phyloP scores from a whole-genome alignment of 1,140 invertebrate genomes.

The Carposina sasakii region DNA sequence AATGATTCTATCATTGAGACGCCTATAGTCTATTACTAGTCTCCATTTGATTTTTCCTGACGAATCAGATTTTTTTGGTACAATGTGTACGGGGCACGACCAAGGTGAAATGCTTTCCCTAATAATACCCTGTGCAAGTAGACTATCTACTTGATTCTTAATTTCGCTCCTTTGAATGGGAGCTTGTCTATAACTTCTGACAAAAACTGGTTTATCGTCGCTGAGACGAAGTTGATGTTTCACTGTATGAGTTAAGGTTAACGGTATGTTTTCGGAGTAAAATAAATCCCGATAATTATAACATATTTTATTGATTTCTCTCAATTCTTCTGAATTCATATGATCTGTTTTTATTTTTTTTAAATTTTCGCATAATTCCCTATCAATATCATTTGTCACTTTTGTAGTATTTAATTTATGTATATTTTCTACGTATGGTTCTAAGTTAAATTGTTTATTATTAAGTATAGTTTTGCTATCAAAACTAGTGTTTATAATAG shows the following conservation, averaged over 20 bases:
- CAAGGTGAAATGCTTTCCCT: slow-evolving; percentile 4
- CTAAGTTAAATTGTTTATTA: background rate
- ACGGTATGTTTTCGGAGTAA: slow-evolving; percentile 6
- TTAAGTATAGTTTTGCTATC: background rate
- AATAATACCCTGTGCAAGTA: slow-evolving; percentile 5
- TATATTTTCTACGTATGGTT: background rate
- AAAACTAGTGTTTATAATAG: background rate
- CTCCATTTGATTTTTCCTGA: slow-evolving; percentile 1
- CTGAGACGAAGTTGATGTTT: slow-evolving; percentile 8
- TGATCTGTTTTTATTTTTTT: background rate
- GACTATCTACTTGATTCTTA: slow-evolving; percentile 6
- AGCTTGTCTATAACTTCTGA: slow-evolving; percentile 6
- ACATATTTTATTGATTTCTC: background rate
- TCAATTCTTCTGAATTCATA: slow-evolving; percentile 11
- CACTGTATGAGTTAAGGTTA: slow-evolving; percentile 9
- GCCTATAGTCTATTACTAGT: slow-evolving; percentile 31
- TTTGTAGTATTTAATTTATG: slow-evolving; percentile 1
- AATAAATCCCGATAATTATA: slow-evolving; percentile 11
- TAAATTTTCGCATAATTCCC: slow-evolving; percentile 3
- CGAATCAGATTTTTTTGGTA: slow-evolving; percentile 10
- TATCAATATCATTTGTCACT: background rate
- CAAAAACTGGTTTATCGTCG: slow-evolving; percentile 2
- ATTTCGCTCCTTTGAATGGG: slow-evolving; percentile 6
- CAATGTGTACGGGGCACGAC: slow-evolving; percentile 8
- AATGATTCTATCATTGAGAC: slow-evolving; percentile 40